Base-by-base conservation (phyloP, 2,113 vertebrate genomes). In the Scomber scombrus region DNA sequence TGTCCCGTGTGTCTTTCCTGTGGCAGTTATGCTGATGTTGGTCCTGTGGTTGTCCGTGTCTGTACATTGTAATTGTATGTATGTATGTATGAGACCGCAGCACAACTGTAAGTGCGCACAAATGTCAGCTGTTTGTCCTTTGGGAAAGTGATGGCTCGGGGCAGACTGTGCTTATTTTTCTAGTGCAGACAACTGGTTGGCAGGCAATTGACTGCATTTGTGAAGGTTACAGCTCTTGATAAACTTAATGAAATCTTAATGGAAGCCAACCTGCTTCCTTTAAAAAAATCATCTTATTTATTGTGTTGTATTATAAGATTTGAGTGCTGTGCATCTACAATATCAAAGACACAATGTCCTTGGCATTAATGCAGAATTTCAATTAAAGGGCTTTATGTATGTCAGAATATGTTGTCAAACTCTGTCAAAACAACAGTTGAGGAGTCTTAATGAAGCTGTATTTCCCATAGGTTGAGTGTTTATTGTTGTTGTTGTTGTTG, bases 221-320 rank as follows among this genome's bases (percentile, higher is more conserved):
- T 77, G 74, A 88, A 90, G 88, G 91, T 91, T 86, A 68, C 57
- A 67, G 31, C 61, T 75, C 71, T 21, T 78, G 47, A 69, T 47
- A 57, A 49, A 76, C 50, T 61, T 26, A 26, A 7, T n/a, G 40
- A 19, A 51, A 18, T 52, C 56, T 45, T 55, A n/a, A 61, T 40
- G 15, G 29, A 61, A 34, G 29, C 29, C 52, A 47, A 47, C 18
- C 56, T 51, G 23, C 13, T 11, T 29, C n/a, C 34, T 56, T 57
- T 73, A 79, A 47, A 23, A 79, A 47, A 23, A 54, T 15, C 10
- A 63, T 4, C 52, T 64, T 2, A 65, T 60, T 62, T 60, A 7
- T 51, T 45, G 62, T 74, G 45, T 61, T 15, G 47, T 56, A 65
- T 46, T 54, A 55, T 21, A 78, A 12, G 3, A 46, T 60, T 16